Evolutionary conservation across 2,888 invertebrate genomes (phyloP).

Genomic region (Nemoura dubitans): DNA sequence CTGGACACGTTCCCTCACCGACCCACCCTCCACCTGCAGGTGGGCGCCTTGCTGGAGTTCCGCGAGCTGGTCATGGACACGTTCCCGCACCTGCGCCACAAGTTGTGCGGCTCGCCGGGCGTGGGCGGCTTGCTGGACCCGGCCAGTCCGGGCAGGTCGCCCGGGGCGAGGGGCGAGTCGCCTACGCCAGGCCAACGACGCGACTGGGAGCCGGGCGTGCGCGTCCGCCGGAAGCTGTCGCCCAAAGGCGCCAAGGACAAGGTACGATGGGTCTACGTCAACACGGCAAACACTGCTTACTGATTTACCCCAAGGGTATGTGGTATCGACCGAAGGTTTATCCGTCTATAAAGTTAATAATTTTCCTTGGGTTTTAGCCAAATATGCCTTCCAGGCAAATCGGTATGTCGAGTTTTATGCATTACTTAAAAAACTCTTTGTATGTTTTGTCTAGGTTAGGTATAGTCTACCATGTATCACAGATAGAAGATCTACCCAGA

Average conservation of each 20-base stretch:
- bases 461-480: no score
- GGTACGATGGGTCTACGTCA: conserved; percentile 49
- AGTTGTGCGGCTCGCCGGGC: conserved; percentile 76
- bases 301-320: no score
- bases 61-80: conserved; percentile 94
- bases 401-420: no score
- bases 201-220: conserved; percentile 85
- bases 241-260: conserved; percentile 51
- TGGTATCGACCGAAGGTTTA: no score
- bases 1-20: not conserved
- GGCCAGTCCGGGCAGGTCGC: conserved; percentile 48
- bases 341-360: no score
- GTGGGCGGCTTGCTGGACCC: no score
- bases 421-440: no score
- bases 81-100: conserved; percentile 88
- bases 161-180: not conserved
- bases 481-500: no score
- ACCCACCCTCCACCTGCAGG: conserved; percentile 56
- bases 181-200: conserved; percentile 59
- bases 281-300: no score
- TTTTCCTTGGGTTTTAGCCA: no score
- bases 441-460: no score
- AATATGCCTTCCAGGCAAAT: no score
- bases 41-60: conserved; percentile 89
- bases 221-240: conserved; percentile 72